Conservation (phyloP, 1,140 invertebrate genomes). For the Drosophila ercepeae region DNA sequence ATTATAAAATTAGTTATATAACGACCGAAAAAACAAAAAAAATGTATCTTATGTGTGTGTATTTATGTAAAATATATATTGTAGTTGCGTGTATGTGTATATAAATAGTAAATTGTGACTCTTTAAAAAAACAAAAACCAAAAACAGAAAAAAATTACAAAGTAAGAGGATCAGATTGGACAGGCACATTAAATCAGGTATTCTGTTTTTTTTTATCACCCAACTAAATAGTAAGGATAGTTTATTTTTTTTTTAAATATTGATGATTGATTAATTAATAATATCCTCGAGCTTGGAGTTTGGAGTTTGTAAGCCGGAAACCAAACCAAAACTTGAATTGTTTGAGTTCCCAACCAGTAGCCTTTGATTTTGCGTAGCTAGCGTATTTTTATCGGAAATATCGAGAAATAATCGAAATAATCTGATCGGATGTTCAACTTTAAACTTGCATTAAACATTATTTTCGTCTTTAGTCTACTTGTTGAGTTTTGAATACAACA, state of each 20-base stretch:
- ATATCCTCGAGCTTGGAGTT: conserved; percentile 36
- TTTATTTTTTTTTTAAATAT: too few relatives aligned
- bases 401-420: conserved; percentile 9
- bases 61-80: conserved; percentile 65
- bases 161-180: not conserved
- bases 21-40: conserved; percentile 14
- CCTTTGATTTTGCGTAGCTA: conserved; percentile 37
- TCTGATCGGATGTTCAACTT: conserved; percentile 14
- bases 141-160: not conserved
- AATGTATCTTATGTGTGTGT: conserved; percentile 70
- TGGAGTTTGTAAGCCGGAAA: not conserved
- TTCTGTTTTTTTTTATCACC: not conserved
- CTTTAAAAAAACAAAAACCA: not conserved
- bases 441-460: conserved; percentile 30
- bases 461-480: conserved; percentile 59
- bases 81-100: conserved; percentile 46
- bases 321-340: conserved; percentile 34
- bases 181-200: conserved; percentile 4
- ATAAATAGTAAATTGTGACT: conserved; percentile 45
- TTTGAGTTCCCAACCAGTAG: conserved; percentile 15
- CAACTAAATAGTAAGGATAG: not conserved
- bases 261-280: not conserved
- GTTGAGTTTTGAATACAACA: conserved; percentile 50
- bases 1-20: conserved; percentile 25
- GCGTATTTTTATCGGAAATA: conserved; percentile 22